A percentile compares a stretch with the other conserved stretches of the same genome.
Evolutionary conservation across 2,797 vertebrate species (phyloP).

Genomic region (Trachurus trachurus): DNA sequence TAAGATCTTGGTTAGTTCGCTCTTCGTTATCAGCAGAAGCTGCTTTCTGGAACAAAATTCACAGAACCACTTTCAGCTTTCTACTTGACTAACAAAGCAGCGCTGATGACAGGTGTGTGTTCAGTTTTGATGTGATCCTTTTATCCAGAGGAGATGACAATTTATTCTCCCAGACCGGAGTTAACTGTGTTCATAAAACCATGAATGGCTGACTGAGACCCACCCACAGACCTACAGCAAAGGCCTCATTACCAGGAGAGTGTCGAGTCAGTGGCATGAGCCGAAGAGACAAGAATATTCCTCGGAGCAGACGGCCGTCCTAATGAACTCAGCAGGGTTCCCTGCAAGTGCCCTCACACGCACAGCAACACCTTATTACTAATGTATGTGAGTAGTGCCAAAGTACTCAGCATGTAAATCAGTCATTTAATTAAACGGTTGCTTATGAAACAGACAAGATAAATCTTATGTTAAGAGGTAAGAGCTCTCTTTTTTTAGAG

Average conservation of each 20-base stretch:
- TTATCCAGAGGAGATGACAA: conserved; percentile 27
- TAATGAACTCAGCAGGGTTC: conserved; percentile 76
- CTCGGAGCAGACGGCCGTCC: conserved; percentile 64
- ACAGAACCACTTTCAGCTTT: not conserved
- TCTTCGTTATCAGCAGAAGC: not conserved
- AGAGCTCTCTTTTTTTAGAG: not conserved
- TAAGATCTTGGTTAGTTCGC: not conserved
- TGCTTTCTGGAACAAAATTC: not conserved
- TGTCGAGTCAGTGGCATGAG: conserved; percentile 47
- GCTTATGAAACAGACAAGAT: conserved; percentile 61
- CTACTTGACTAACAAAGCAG: not conserved
- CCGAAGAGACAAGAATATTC: conserved; percentile 59
- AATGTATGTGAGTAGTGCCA: conserved; percentile 67
- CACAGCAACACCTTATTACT: conserved; percentile 70
- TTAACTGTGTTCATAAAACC: conserved; percentile 49
- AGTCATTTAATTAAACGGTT: conserved; percentile 65
- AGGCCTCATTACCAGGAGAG: conserved; percentile 64
- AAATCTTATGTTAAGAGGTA: conserved; percentile 51
- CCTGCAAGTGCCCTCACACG: conserved; percentile 54
- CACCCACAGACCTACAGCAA: conserved; percentile 47
- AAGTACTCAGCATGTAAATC: conserved; percentile 69
- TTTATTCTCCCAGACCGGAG: conserved; percentile 35
- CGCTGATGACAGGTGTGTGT: not conserved
- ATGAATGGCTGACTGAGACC: conserved; percentile 40
- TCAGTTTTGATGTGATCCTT: conserved; percentile 26